These are phyloP conservation scores for Ailurus styani DNA, from an alignment of 2,113 vertebrate species.

Conservation along the genomic window DNA sequence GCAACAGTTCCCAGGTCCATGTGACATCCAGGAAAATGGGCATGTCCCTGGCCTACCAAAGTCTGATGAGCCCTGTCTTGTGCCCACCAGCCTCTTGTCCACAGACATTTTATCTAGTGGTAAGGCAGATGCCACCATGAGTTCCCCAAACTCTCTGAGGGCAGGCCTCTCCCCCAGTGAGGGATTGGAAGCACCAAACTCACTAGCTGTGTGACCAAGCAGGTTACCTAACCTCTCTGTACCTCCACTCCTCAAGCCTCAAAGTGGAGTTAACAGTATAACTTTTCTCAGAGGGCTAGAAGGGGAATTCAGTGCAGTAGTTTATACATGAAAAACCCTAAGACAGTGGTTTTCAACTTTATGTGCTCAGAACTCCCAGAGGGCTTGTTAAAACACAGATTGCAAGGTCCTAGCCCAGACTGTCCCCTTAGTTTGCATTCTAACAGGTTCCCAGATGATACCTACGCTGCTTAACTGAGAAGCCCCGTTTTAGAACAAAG, in stretches of 20 bases:
- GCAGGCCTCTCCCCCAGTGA: not conserved
- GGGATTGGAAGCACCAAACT: not conserved
- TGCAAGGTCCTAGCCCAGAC: not conserved
- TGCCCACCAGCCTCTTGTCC: not conserved
- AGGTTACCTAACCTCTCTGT: not conserved
- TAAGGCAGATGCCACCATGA: not conserved
- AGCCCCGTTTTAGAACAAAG: not conserved
- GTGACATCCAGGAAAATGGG: not conserved
- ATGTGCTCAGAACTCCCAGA: not conserved
- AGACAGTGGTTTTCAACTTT: not conserved
- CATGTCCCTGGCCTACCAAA: too few relatives aligned
- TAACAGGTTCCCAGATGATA: not conserved
- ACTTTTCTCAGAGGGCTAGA: not conserved
- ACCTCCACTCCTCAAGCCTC: not conserved
- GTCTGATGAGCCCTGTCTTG: not conserved
- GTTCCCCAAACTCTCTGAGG: not conserved
- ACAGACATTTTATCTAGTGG: not conserved
- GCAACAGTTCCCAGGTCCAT: not conserved
- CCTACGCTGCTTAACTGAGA: not conserved
- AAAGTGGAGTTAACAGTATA: not conserved
- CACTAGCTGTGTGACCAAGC: not conserved
- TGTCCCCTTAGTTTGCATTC: not conserved
- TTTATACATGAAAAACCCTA: not conserved
- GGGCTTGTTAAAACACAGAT: not conserved
- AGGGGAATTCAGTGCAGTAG: not conserved